Conservation (phyloP, 2,888 invertebrate species). For the Xestia xanthographa region DNA sequence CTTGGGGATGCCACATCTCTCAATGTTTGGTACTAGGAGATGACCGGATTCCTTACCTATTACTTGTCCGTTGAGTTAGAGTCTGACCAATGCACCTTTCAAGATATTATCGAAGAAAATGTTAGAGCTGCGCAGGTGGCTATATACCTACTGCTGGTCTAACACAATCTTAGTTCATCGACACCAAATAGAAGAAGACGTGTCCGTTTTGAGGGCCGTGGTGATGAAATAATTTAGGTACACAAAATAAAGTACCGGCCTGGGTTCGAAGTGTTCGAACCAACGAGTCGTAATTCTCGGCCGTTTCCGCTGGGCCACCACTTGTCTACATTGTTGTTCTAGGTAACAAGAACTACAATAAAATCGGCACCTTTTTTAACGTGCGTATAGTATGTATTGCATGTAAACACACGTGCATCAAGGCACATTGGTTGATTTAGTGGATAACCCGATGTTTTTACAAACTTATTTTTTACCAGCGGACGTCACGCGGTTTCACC, state of each 20-base stretch:
- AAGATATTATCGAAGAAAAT: too few relatives aligned
- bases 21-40: neutral
- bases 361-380: neutral
- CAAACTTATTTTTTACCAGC: too few relatives aligned
- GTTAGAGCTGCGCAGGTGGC: too few relatives aligned
- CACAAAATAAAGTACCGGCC: too few relatives aligned
- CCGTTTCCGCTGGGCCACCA: neutral
- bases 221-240: neutral
- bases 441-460: slow-evolving; percentile 14
- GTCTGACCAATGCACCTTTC: too few relatives aligned
- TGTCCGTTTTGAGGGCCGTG: neutral
- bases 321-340: neutral
- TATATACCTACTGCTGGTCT: too few relatives aligned
- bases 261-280: too few relatives aligned
- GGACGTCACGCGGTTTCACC: too few relatives aligned
- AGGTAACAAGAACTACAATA: neutral
- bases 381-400: neutral
- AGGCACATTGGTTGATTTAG: neutral
- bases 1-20: neutral
- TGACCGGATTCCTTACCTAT: neutral
- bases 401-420: neutral
- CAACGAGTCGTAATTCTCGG: too few relatives aligned
- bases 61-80: too few relatives aligned
- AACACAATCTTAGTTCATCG: too few relatives aligned
- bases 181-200: too few relatives aligned